These are phyloP conservation scores for Rugalucina vietnamica DNA, from an alignment of 2,888 invertebrate genomes.

Conservation along the genomic window DNA sequence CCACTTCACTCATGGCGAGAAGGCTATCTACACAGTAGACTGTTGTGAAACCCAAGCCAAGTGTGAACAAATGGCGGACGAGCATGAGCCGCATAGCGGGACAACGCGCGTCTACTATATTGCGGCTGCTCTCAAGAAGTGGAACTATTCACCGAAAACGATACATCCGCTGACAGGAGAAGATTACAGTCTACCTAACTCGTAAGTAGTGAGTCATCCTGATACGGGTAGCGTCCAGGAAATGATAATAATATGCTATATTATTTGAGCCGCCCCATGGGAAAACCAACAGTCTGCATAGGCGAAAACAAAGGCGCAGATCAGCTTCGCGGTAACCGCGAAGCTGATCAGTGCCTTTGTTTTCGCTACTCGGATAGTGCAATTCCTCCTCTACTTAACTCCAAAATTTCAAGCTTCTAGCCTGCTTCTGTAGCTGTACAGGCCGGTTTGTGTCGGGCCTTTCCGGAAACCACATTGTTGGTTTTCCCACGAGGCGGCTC, in stretches of 20 bases:
- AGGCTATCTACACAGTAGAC: not conserved
- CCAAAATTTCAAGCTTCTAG: too few species aligned
- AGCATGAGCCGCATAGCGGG: not conserved
- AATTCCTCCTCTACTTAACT: not conserved
- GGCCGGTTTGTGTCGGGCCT: too few species aligned
- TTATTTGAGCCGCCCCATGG: not conserved
- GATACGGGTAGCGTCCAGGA: not conserved
- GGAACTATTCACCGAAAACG: not conserved
- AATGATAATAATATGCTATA: not conserved
- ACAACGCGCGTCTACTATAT: not conserved
- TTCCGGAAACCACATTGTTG: too few species aligned
- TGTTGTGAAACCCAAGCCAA: not conserved
- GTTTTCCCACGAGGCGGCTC: too few species aligned
- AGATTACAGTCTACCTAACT: not conserved
- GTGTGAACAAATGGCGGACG: not conserved
- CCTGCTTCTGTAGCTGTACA: too few species aligned
- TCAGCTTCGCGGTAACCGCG: not conserved
- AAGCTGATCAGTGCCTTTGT: not conserved
- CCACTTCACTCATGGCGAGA: not conserved
- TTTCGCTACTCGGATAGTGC: not conserved
- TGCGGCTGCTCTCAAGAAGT: not conserved
- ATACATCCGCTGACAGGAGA: not conserved
- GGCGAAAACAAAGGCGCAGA: not conserved
- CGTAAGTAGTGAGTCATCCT: not conserved
- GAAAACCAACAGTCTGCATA: not conserved